Evolutionary conservation across 2,888 invertebrate genomes (phyloP), one percentile per base, ranked within the genome.

Genomic region (Steinernema scapterisci): DNA sequence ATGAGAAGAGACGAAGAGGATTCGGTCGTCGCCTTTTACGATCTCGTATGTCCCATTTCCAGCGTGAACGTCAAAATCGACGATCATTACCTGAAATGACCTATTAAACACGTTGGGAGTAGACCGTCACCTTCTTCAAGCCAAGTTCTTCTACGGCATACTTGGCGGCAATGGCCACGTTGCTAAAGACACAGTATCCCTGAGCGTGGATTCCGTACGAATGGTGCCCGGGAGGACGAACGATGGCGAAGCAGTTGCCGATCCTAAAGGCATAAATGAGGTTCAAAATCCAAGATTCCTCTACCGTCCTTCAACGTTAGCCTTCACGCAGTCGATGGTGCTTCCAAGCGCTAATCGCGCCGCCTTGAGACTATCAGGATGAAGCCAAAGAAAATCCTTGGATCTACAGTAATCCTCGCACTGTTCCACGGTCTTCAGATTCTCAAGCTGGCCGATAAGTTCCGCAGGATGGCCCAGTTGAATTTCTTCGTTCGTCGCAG

Each of bases 11-110:
- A 46, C 45, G 19, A 71, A 27, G 2, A 71, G n/a, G 23, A 46
- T 70, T 7, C 70, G 27, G 19, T 43, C 19, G 70, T 70, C 70
- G 70, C 31, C 44, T 16, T 70, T 31, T 21, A 70, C 31, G n/a
- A 23, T 43, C 19, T 70, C 38, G 70, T 38, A 79, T 0, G 81
- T 83, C 25, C 83, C 83, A 71, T 83, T 83, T 25, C 76, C 81
- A 21, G 80, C 77, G 73, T 83, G 83, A 25, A 79, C 77, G 73
- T 83, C 83, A 71, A 80, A 80, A 70, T 83, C 83, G 23, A 83
- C 78, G 38, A 83, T 78, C 25, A 81, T 79, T 1, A 78, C 71
- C 76, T 79, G 43, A 11, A 63, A 72, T 27, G 6, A 7, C 9
- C 11, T 23, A 11, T 23, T 44, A 21, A 13, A 11, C 13, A 16